These are phyloP conservation scores for Tachina grossa DNA, from an alignment of 2,888 invertebrate species.

Conservation along the genomic window DNA sequence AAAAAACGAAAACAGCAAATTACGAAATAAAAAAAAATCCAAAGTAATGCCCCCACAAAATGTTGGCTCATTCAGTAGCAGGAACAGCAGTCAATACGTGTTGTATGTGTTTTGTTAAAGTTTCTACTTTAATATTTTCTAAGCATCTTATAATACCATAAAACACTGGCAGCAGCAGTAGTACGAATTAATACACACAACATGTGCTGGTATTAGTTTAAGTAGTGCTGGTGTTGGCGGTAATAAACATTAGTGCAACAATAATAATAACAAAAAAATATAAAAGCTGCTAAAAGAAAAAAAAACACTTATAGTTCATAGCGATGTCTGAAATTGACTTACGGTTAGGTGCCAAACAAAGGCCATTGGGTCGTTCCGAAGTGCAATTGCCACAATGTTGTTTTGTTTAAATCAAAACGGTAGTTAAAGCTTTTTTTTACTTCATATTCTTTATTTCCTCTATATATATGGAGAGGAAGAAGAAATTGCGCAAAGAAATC, in stretches of 20 bases:
- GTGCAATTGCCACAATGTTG: slow-evolving; percentile 76
- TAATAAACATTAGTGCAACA: slow-evolving; percentile 64
- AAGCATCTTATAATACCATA: slow-evolving; percentile 63
- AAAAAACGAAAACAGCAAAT: slow-evolving; percentile 18
- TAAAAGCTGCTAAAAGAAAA: slow-evolving; percentile 7
- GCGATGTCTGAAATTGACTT: slow-evolving; percentile 66
- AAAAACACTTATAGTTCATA: slow-evolving; percentile 56
- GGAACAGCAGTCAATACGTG: slow-evolving; percentile 73
- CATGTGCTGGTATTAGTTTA: slow-evolving; percentile 44
- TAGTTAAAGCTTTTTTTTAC: slow-evolving; percentile 32
- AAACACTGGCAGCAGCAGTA: slow-evolving; percentile 51
- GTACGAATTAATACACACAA: slow-evolving; percentile 32
- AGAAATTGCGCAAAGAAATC: slow-evolving; percentile 71
- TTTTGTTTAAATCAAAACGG: slow-evolving; percentile 59
- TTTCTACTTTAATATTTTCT: slow-evolving; percentile 68
- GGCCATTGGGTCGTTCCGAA: slow-evolving; percentile 80
- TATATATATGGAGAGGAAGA: slow-evolving; percentile 51
- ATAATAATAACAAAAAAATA: slow-evolving; percentile 51
- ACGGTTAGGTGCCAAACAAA: slow-evolving; percentile 77
- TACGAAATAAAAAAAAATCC: slow-evolving; percentile 46
- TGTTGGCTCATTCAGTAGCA: slow-evolving; percentile 65
- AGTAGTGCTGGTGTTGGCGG: slow-evolving; percentile 56
- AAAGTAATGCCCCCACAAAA: slow-evolving; percentile 69
- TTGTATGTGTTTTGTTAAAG: slow-evolving; percentile 71
- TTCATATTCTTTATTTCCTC: slow-evolving; percentile 40